Conservation (phyloP, 37 sponge, comb jelly and placozoan genomes). For the Halisarca cf. caerulea region DNA sequence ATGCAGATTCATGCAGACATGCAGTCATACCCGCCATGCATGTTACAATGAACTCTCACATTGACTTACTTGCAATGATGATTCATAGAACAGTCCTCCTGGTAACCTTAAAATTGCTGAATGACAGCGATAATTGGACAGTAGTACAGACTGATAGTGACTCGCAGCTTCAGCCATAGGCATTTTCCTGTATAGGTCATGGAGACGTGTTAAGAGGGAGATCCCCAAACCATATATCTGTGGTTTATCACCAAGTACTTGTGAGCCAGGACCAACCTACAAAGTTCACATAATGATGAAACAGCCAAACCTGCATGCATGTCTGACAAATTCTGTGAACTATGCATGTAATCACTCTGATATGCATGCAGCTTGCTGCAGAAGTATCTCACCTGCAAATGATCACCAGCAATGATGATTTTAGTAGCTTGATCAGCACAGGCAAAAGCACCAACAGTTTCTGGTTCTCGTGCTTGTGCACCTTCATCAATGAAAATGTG, state of each 20-base stretch:
- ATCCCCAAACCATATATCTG: constrained; percentile 42
- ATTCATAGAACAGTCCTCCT: constrained; percentile 50
- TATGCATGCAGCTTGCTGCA: not conserved
- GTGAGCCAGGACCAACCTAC: constrained; percentile 68
- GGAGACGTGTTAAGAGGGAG: constrained; percentile 64
- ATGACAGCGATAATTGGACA: constrained; percentile 69
- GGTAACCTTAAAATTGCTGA: constrained; percentile 38
- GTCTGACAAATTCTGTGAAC: no score
- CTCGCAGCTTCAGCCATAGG: not conserved
- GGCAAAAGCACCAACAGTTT: constrained; percentile 56
- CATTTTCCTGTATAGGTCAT: constrained; percentile 11
- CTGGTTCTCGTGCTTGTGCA: constrained; percentile 76
- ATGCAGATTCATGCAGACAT: no score
- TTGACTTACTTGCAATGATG: constrained; percentile 7
- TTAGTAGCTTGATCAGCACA: constrained; percentile 54
- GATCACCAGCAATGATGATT: constrained; percentile 81
- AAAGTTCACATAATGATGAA: not conserved
- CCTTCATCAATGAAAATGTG: constrained; percentile 84
- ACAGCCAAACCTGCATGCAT: no score
- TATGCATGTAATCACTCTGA: no score
- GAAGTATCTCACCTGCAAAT: constrained; percentile 53
- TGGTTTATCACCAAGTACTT: constrained; percentile 62
- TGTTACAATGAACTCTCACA: no score
- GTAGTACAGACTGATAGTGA: constrained; percentile 18
- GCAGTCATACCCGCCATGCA: no score